A percentile compares a stretch with the other conserved stretches of the same genome.
These are phyloP conservation scores for Drosophila falleni DNA, from an alignment of 2,888 invertebrate genomes.

Conservation along the genomic window DNA sequence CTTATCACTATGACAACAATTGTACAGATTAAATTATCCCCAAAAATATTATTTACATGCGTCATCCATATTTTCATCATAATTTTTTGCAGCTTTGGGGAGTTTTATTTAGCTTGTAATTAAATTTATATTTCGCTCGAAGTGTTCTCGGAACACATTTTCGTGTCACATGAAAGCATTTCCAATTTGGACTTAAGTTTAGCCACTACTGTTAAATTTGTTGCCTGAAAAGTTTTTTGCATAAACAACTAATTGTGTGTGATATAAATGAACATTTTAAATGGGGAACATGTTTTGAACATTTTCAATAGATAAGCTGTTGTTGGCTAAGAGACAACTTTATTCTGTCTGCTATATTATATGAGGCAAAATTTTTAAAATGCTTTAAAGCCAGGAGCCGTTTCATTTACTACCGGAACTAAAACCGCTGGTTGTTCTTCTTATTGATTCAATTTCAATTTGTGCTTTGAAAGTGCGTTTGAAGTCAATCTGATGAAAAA, in stretches of 20 bases:
- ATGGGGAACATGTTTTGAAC: neutral
- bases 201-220: constrained; percentile 19
- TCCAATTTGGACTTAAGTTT: constrained; percentile 11
- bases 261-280: neutral
- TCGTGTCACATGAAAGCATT: neutral
- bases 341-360: too few relatives aligned
- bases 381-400: too few relatives aligned
- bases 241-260: neutral
- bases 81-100: neutral
- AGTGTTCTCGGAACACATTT: neutral
- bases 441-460: neutral
- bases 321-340: too few relatives aligned
- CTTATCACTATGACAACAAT: constrained; percentile 20
- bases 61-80: neutral
- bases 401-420: too few relatives aligned
- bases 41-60: constrained; percentile 18
- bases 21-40: constrained; percentile 12
- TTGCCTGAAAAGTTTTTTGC: neutral
- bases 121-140: constrained; percentile 3
- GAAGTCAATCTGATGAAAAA: neutral
- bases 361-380: too few relatives aligned
- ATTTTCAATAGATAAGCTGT: neutral
- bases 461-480: neutral
- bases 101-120: neutral
- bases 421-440: too few relatives aligned